Conservation (phyloP, 2,888 invertebrate species). For the Leptinotarsa haldemani region DNA sequence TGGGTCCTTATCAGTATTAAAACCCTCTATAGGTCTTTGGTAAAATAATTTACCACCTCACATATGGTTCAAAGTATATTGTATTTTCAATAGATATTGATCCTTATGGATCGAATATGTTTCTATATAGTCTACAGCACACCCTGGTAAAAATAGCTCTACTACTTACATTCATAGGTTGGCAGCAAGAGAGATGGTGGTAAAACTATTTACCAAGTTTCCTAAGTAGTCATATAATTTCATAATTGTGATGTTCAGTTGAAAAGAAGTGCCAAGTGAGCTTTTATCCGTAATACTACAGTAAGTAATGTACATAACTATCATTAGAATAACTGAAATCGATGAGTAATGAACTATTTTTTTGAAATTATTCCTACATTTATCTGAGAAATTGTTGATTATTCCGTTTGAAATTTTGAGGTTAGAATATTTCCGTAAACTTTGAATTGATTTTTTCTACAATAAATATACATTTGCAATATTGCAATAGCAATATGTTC, state of each 20-base stretch:
- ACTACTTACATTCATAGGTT: background rate
- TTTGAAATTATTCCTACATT: background rate
- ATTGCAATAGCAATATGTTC: background rate
- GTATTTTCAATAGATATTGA: no score
- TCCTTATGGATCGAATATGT: no score
- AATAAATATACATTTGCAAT: no score
- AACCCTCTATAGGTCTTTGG: no score
- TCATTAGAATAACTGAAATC: background rate
- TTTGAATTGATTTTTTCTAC: no score
- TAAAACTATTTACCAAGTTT: conserved; percentile 3
- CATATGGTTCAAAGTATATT: no score
- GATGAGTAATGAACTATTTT: conserved; percentile 5
- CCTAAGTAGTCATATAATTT: background rate
- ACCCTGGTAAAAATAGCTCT: background rate
- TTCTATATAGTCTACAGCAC: background rate
- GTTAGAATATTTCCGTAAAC: no score
- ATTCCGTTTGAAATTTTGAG: conserved; percentile 4
- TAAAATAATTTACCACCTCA: no score
- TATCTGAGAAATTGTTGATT: background rate
- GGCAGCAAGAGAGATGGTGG: background rate
- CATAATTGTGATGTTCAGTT: background rate
- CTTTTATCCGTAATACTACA: background rate
- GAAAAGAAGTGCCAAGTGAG: conserved; percentile 7
- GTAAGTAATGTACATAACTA: background rate
- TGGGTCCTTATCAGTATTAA: no score